phyloP scores from a whole-genome alignment of 1,140 invertebrate species.

The Potamilus streckersoni region DNA sequence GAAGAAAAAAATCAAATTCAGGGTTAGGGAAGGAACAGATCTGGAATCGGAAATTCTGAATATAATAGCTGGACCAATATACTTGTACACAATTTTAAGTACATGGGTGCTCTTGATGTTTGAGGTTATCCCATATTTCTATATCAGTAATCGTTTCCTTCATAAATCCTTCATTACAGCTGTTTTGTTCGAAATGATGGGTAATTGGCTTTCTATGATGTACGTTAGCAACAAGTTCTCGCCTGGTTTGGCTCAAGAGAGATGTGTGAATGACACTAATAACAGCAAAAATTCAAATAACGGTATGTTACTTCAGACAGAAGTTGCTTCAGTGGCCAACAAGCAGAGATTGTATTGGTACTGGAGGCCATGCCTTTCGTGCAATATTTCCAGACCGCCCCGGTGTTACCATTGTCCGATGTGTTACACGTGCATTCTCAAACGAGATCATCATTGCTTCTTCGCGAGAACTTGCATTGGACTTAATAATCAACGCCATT shows the following conservation, averaged over 20 bases:
- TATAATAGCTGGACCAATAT: conserved; percentile 17
- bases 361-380: conserved; percentile 44
- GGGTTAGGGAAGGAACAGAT: conserved; percentile 10
- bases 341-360: conserved; percentile 17
- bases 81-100: conserved; percentile 14
- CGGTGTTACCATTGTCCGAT: conserved; percentile 85
- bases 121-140: conserved; percentile 11
- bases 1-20: background rate
- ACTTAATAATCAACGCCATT: conserved; percentile 89
- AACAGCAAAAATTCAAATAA: background rate
- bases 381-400: conserved; percentile 43
- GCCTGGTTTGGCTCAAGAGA: background rate
- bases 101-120: conserved; percentile 1
- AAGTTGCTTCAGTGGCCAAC: background rate
- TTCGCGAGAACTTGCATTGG: conserved; percentile 92
- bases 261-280: background rate
- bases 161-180: conserved; percentile 2
- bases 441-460: conserved; percentile 94
- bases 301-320: background rate
- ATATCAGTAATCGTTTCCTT: background rate
- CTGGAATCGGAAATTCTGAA: conserved; percentile 13
- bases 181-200: conserved; percentile 26
- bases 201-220: conserved; percentile 15
- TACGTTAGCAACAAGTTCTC: background rate
- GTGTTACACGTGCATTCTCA: conserved; percentile 86